Conservation (phyloP, 2,888 invertebrate genomes). For the Watsonalla cultraria region DNA sequence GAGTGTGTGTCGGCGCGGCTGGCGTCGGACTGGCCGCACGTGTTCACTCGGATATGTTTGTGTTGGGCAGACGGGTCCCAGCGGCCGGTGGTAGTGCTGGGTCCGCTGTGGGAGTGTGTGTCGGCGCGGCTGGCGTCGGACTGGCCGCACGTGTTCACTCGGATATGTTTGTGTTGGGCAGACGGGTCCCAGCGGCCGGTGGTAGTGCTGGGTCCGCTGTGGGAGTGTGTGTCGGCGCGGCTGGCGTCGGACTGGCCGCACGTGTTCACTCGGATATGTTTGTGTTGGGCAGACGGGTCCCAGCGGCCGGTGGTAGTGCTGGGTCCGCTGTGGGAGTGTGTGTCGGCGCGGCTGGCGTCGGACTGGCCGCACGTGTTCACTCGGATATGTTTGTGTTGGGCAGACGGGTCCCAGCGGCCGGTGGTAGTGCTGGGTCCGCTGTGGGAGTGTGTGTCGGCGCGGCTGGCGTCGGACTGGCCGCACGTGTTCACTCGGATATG, state of each 20-base stretch:
- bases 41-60: conserved; percentile 89
- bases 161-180: conserved; percentile 45
- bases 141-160: no score
- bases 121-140: neutral
- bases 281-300: conserved; percentile 79
- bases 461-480: no score
- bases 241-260: no score
- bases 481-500: no score
- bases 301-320: neutral
- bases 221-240: neutral
- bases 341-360: neutral
- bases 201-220: conserved; percentile 18
- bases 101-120: conserved; percentile 92
- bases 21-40: no score
- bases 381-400: neutral
- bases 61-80: conserved; percentile 89
- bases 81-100: conserved; percentile 92
- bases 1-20: conserved; percentile 81
- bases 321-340: conserved; percentile 18
- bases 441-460: conserved; percentile 88
- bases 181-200: conserved; percentile 71
- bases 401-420: conserved; percentile 89
- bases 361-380: no score
- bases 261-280: no score
- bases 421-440: conserved; percentile 93